Evolutionary conservation across 2,797 vertebrate genomes (phyloP), one percentile per base, ranked within the genome.

Genomic region (Nannoperca obscura): DNA sequence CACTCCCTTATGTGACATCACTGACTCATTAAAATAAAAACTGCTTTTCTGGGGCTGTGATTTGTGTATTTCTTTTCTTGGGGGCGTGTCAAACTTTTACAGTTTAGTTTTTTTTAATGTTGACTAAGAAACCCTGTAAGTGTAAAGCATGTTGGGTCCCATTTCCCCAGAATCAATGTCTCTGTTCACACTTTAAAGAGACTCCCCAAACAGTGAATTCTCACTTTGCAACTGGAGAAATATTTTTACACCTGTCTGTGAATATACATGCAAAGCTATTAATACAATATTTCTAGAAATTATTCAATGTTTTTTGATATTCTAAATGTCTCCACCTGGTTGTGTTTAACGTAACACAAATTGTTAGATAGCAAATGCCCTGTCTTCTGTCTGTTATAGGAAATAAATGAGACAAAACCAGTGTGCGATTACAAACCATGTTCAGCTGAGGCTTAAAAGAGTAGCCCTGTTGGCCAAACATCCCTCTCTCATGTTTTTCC

Each of bases 401-500:
- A 74, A 74, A 55, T 34, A 47, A 54, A 73, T 20, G 20, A 78
- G 42, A 81, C 52, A 63, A 82, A 87, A 90, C 67, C 79, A 78
- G 68, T 54, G 73, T 90, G 69, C 53, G 67, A 92, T 88, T 89
- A 88, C 88, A 85, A 91, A 82, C 58, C 77, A 82, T 87, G 88
- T 88, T 91, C 71, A 84, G 65, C 76, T 59, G 67, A 77, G 71
- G 80, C 81, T 89, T 86, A 85, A 83, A 76, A 83, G 84, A 87
- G 79, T 82, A 88, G 76, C 82, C 87, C 87, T 90, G 79, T 89
- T 88, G 88, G 92, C 90, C 80, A 90, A 92, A 91, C 86, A 88
- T 92, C 83, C 73, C 72, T 88, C 86, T 87, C 85, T 90, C 81
- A 91, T 93, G 87, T 90, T 92, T 88, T 92, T 94, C 86, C 88